Base-by-base conservation (phyloP, 2,888 invertebrate genomes). In the Hypsopygia costalis region DNA sequence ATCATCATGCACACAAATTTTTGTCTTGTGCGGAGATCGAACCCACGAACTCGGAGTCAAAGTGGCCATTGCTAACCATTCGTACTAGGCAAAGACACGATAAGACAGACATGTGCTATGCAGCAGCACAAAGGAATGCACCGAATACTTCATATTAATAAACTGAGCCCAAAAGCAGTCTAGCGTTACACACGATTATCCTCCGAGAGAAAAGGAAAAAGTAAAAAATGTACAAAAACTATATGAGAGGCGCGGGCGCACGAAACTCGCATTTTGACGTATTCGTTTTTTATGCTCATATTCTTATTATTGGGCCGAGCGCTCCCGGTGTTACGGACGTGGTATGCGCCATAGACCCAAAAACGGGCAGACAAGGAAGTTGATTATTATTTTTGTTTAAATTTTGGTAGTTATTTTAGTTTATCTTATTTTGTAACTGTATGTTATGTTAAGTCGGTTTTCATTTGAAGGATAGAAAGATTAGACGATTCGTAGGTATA, bases 261-360 rank as follows among this genome's bases (percentile, higher is more conserved):
- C 76, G 81, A 77, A 69, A 66, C 72, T 62, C 67, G 63, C 64
- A 63, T 74, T 76, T 79, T 79, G 80, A 78, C 73, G 77, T 78
- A 72, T 74, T 79, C 80, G 76, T 89, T 83, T 87, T 83, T 83
- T 85, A 80, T 70, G 73, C 74, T 77, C 80, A 79, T 81, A 80
- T 82, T 83, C 79, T 80, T 86, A 85, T 87, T 86, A 82, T 85
- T 86, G 80, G 76, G 77, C 70, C 77, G 73, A 74, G 73, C 80
- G 89, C 89, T 88, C 85, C 90, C 79, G 86, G 88, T 89, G 85
- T 89, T 89, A 89, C 89, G 89, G 67, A 60, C 75, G 72, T 58
- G 86, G 88, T 86, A 88, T 88, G 86, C 74, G 72, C 68, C 74
- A 76, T 58, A 83, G 87, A 86, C 49, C 51, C 52, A 58, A 45